Conservation (phyloP, 1,140 invertebrate species). For the Aphaenogaster rudis region DNA sequence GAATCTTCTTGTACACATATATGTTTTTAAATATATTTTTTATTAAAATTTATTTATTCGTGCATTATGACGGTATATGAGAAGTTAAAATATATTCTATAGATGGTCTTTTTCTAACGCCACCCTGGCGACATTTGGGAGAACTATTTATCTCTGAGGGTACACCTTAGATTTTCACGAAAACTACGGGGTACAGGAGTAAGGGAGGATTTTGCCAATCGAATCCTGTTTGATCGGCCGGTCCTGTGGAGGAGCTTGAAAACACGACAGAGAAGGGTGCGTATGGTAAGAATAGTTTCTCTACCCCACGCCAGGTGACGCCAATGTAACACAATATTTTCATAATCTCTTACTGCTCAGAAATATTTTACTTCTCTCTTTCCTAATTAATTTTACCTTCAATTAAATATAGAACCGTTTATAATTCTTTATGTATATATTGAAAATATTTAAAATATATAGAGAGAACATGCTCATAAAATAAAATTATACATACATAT, state of each 20-base stretch:
- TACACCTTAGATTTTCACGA: constrained; percentile 77
- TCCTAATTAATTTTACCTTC: background rate
- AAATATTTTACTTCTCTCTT: background rate
- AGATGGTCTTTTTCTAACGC: constrained; percentile 2
- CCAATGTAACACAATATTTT: constrained; percentile 74
- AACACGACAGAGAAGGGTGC: constrained; percentile 53
- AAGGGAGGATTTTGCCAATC: constrained; percentile 83
- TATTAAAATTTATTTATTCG: background rate
- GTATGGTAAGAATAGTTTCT: constrained; percentile 67
- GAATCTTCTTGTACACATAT: background rate
- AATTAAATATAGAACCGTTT: background rate
- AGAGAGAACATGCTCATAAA: background rate
- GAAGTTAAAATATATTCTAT: background rate
- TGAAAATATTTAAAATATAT: background rate
- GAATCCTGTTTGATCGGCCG: constrained; percentile 79
- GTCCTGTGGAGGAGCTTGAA: constrained; percentile 81
- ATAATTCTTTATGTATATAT: background rate
- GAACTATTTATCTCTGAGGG: constrained; percentile 85
- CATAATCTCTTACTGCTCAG: background rate
- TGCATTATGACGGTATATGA: background rate
- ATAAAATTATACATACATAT: background rate
- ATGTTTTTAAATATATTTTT: background rate
- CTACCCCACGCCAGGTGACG: constrained; percentile 85
- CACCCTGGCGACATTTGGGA: constrained; percentile 81
- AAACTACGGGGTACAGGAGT: constrained; percentile 79